These are phyloP conservation scores for Steatocranus sp. DNA, from an alignment of 2,797 vertebrate genomes.

Conservation along the genomic window DNA sequence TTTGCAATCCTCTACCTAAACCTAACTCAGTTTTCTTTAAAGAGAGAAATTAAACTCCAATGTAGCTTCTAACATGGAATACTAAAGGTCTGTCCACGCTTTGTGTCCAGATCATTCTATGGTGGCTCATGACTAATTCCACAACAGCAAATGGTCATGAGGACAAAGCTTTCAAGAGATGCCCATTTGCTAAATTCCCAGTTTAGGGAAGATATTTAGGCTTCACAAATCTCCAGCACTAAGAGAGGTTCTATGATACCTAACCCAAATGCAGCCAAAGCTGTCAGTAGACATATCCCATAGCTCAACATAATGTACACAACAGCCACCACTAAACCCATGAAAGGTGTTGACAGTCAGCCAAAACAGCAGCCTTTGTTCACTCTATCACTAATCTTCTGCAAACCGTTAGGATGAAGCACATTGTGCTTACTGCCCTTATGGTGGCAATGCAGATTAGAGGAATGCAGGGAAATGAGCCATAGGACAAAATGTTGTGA, in stretches of 20 bases:
- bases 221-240: slow-evolving; percentile 12
- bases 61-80: background rate
- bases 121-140: slow-evolving; percentile 1
- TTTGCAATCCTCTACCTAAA: background rate
- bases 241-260: slow-evolving; percentile 13
- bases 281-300: slow-evolving; percentile 21
- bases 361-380: slow-evolving; percentile 52
- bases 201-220: slow-evolving; percentile 16
- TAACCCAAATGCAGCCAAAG: slow-evolving; percentile 12
- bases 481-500: slow-evolving; percentile 18
- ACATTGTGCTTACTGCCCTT: slow-evolving; percentile 12
- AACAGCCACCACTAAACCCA: slow-evolving; percentile 56
- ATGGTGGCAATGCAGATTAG: slow-evolving; percentile 41
- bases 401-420: slow-evolving; percentile 30
- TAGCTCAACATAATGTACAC: slow-evolving; percentile 46
- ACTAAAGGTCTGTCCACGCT: background rate
- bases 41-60: background rate
- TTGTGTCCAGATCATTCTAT: background rate
- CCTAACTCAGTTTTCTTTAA: background rate
- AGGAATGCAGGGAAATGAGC: slow-evolving; percentile 11
- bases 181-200: slow-evolving; percentile 4
- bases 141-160: background rate
- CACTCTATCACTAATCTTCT: slow-evolving; percentile 38
- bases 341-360: slow-evolving; percentile 49
- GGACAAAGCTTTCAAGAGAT: background rate